Conservation (phyloP, 2,113 vertebrate species). For the Cynopterus brachyotis region DNA sequence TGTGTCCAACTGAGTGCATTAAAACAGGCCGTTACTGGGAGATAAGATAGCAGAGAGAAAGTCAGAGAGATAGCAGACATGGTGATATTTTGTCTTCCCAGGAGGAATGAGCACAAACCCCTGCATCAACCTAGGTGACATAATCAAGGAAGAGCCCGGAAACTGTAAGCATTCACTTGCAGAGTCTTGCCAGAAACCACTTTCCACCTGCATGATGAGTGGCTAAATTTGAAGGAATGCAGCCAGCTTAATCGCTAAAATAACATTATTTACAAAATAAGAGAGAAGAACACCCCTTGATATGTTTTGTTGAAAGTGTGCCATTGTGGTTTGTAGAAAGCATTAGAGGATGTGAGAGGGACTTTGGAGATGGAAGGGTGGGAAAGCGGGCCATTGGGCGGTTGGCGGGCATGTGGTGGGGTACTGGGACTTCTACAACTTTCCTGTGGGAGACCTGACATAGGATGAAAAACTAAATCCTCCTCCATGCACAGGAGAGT, state of each 20-base stretch:
- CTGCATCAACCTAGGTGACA: neutral
- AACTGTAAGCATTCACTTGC: neutral
- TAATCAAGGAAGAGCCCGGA: neutral
- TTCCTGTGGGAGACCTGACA: neutral
- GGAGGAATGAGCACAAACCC: neutral
- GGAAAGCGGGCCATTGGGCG: neutral
- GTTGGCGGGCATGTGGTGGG: neutral
- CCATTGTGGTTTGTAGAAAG: neutral
- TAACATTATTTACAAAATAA: conserved; percentile 10
- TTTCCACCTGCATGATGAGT: neutral
- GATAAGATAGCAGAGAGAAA: neutral
- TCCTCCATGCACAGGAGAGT: neutral
- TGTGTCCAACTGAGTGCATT: neutral
- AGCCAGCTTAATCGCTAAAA: neutral
- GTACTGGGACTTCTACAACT: neutral
- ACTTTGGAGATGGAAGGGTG: neutral
- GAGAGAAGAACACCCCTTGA: conserved; percentile 22
- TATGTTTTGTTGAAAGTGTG: conserved; percentile 15
- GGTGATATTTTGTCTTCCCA: neutral
- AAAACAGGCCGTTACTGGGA: neutral
- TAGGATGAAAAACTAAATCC: neutral
- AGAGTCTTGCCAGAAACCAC: neutral
- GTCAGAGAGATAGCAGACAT: neutral
- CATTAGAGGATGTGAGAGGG: neutral
- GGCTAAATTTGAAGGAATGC: neutral